Conservation (phyloP, 2,113 vertebrate genomes). For the Rhynchomys soricoides region DNA sequence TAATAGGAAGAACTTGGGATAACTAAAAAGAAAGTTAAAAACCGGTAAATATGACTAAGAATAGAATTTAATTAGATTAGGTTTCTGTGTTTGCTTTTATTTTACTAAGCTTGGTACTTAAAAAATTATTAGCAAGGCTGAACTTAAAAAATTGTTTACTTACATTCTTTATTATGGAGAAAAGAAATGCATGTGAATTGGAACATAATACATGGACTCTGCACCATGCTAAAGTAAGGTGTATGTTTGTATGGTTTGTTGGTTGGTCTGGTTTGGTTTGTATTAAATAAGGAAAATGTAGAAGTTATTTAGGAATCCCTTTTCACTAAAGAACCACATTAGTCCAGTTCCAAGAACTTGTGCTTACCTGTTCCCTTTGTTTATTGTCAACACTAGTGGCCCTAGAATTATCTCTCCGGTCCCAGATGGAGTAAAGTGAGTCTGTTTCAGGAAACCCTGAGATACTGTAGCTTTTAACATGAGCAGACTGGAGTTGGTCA, state of each 20-base stretch:
- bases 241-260: neutral
- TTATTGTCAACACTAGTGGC: neutral
- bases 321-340: neutral
- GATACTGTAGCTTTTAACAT: neutral
- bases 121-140: constrained; percentile 40
- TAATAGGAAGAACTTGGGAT: neutral
- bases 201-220: neutral
- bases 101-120: constrained; percentile 25
- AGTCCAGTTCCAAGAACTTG: neutral
- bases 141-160: constrained; percentile 27
- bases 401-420: constrained; percentile 48
- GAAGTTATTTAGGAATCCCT: constrained; percentile 29
- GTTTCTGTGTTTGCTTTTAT: constrained; percentile 38
- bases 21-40: constrained; percentile 23
- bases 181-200: neutral
- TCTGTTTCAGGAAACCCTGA: constrained; percentile 38
- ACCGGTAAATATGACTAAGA: neutral
- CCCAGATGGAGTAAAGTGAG: constrained; percentile 23
- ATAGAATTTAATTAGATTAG: constrained; percentile 41
- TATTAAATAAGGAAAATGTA: neutral
- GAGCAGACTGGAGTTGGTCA: neutral
- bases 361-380: neutral
- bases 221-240: neutral
- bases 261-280: neutral
- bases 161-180: neutral